A percentile compares a stretch with the other conserved stretches of the same genome.
These are phyloP conservation scores for Stenodema calcarata DNA, from an alignment of 2,888 invertebrate species.

Conservation along the genomic window DNA sequence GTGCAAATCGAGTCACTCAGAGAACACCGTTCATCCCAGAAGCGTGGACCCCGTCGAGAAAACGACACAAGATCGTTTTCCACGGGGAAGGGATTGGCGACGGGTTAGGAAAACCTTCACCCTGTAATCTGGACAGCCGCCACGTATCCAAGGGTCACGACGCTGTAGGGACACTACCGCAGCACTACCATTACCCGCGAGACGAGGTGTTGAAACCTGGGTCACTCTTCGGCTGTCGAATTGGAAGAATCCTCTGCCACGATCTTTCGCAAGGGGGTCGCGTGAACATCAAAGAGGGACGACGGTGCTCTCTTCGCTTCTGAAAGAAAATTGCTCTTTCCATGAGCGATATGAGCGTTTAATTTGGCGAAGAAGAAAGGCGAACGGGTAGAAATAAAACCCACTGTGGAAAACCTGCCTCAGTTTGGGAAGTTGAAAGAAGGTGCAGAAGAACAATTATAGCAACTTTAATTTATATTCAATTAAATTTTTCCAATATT, in stretches of 20 bases:
- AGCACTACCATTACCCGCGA: neutral
- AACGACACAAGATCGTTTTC: slow-evolving; percentile 6
- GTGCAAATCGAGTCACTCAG: neutral
- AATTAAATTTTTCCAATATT: too few relatives aligned
- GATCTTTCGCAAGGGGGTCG: neutral
- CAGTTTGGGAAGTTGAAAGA: too few relatives aligned
- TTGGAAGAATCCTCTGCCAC: neutral
- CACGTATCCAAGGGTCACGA: slow-evolving; percentile 21
- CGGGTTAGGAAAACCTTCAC: neutral
- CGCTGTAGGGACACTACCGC: slow-evolving; percentile 6
- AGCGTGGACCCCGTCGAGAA: neutral
- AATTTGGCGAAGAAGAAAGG: neutral
- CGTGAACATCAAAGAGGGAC: neutral
- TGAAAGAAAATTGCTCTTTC: neutral
- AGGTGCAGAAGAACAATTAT: too few relatives aligned
- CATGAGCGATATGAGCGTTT: neutral
- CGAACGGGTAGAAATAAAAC: neutral
- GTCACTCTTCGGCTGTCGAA: neutral
- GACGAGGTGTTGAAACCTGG: slow-evolving; percentile 8
- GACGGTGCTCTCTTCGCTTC: neutral
- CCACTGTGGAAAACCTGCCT: too few relatives aligned
- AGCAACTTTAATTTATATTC: too few relatives aligned
- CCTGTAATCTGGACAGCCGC: slow-evolving; percentile 11
- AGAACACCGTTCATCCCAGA: neutral
- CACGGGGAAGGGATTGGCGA: neutral